phyloP scores from a whole-genome alignment of 2,113 vertebrate species.

The Pyrgilauda ruficollis region DNA sequence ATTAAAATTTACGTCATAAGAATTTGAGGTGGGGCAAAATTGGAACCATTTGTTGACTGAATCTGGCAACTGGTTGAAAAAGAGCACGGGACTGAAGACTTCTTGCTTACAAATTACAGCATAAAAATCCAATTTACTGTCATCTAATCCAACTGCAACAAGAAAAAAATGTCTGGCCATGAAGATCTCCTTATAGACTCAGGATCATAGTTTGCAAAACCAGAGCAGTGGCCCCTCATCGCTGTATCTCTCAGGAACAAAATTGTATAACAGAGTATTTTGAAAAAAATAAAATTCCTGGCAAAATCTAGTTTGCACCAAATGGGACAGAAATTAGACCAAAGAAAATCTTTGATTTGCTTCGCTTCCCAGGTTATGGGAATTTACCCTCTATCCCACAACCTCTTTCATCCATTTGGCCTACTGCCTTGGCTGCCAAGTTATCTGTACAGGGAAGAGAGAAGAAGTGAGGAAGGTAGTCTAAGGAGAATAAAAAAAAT shows the following conservation, averaged over 20 bases:
- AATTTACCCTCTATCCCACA: not conserved
- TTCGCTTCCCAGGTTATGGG: not conserved
- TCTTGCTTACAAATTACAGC: not conserved
- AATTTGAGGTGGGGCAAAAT: constrained; percentile 14
- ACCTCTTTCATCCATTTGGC: not conserved
- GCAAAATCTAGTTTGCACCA: not conserved
- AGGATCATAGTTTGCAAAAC: not conserved
- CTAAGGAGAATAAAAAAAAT: not conserved
- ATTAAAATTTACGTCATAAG: constrained; percentile 1
- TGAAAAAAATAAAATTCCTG: not conserved
- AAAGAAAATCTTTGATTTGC: not conserved
- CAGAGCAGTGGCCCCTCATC: not conserved
- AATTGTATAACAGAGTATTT: not conserved
- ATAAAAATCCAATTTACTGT: not conserved
- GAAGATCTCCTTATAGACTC: not conserved
- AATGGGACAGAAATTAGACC: not conserved
- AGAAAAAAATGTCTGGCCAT: not conserved
- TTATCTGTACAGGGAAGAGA: not conserved
- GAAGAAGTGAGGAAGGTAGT: not conserved
- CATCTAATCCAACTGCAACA: not conserved
- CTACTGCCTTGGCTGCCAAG: not conserved
- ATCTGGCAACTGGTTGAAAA: not conserved
- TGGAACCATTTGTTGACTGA: constrained; percentile 7
- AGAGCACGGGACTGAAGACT: not conserved
- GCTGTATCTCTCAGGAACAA: not conserved